Evolutionary conservation across 2,888 invertebrate genomes (phyloP).

Genomic region (Isotomurus palustris): DNA sequence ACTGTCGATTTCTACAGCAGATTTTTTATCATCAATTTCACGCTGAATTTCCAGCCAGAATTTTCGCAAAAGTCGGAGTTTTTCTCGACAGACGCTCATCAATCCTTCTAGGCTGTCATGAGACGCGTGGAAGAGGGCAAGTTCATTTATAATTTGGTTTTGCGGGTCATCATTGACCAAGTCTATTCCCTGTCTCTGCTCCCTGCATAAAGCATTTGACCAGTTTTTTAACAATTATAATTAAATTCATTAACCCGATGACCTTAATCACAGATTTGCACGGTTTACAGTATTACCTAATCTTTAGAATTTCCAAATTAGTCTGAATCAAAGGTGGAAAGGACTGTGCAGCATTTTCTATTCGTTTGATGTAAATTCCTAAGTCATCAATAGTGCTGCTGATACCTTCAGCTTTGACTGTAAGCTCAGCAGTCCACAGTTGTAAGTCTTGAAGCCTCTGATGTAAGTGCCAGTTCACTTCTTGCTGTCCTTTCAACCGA

Average conservation of each 20-base stretch:
- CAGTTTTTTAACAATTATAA: slow-evolving; percentile 8
- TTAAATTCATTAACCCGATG: too few species aligned
- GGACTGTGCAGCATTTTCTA: slow-evolving; percentile 9
- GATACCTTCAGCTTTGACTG: slow-evolving; percentile 16
- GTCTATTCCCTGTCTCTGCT: slow-evolving; percentile 19
- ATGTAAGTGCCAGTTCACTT: slow-evolving; percentile 17
- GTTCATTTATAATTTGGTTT: slow-evolving; percentile 12
- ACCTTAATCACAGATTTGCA: too few species aligned
- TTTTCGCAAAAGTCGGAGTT: slow-evolving; percentile 14
- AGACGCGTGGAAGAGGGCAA: slow-evolving; percentile 12
- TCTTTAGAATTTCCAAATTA: too few species aligned
- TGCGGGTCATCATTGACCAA: slow-evolving; percentile 27
- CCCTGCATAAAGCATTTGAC: slow-evolving; percentile 8
- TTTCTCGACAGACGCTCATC: slow-evolving; percentile 9
- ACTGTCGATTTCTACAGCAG: slow-evolving; percentile 17
- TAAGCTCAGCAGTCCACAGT: slow-evolving; percentile 19
- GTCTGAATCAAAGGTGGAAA: slow-evolving; percentile 15
- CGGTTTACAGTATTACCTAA: too few species aligned
- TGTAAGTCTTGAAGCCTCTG: slow-evolving; percentile 15
- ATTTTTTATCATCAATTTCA: slow-evolving; percentile 19
- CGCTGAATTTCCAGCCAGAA: slow-evolving; percentile 13
- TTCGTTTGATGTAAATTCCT: slow-evolving; percentile 5
- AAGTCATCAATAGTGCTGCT: slow-evolving; percentile 13
- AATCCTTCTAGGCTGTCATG: background rate
- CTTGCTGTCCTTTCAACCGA: slow-evolving; percentile 8